Evolutionary conservation across 2,113 vertebrate genomes (phyloP).

Genomic region (Ibidorhyncha struthersii): DNA sequence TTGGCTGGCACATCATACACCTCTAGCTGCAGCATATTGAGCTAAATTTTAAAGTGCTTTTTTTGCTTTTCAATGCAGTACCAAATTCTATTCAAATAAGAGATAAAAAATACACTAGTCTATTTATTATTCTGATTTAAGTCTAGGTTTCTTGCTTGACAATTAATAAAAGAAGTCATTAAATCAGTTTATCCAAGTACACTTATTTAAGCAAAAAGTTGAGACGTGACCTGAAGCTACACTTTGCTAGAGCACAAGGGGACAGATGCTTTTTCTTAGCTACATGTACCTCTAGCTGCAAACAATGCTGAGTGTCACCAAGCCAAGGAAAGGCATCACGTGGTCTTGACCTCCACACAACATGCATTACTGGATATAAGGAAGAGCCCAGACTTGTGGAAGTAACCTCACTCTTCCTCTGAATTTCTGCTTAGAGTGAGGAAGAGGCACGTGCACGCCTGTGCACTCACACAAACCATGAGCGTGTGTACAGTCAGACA

Average conservation of each 20-base stretch:
- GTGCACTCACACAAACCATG: accelerated
- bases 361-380: background rate
- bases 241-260: background rate
- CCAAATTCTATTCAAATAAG: background rate
- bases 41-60: background rate
- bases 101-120: background rate
- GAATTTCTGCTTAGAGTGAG: background rate
- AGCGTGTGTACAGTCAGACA: accelerated
- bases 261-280: background rate
- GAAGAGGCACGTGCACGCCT: background rate
- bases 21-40: background rate
- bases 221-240: background rate
- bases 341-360: background rate
- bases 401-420: background rate
- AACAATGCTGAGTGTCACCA: background rate
- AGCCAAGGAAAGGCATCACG: background rate
- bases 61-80: background rate
- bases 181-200: background rate
- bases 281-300: accelerated
- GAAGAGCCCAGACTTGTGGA: background rate
- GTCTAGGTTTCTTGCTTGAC: background rate
- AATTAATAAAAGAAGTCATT: background rate
- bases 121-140: background rate
- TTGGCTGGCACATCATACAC: background rate
- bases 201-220: background rate